Evolutionary conservation across 2,797 vertebrate species (phyloP).

Genomic region (Tamandua tetradactyla): DNA sequence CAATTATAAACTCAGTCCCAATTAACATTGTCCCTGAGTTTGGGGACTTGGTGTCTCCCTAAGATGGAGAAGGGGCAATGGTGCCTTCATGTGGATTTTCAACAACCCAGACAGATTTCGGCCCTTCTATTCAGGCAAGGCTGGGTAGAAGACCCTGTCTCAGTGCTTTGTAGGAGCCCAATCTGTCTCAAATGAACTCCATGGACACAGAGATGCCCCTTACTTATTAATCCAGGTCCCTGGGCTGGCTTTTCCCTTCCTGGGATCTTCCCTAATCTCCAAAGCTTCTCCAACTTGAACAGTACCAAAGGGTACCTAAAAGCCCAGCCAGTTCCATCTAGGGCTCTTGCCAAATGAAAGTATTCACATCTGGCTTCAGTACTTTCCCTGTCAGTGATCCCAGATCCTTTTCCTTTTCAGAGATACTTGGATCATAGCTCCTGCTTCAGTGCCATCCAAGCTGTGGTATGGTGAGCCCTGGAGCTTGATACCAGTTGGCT

Average conservation of each 20-base stretch:
- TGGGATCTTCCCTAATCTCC: background rate
- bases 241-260: background rate
- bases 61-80: background rate
- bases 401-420: background rate
- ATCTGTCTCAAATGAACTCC: conserved; percentile 28
- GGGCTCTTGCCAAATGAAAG: conserved; percentile 45
- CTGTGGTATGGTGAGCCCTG: no score
- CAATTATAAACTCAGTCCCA: conserved; percentile 51
- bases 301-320: background rate
- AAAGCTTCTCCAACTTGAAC: conserved; percentile 18
- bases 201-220: no score
- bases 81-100: conserved; percentile 53
- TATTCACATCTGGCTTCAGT: conserved; percentile 42
- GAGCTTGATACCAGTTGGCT: no score
- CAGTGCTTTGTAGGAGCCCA: background rate
- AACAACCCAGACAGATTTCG: background rate
- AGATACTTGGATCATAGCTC: no score
- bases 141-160: conserved; percentile 30
- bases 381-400: conserved; percentile 35
- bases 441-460: no score
- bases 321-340: background rate
- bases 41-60: conserved; percentile 57
- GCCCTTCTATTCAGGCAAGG: conserved; percentile 3
- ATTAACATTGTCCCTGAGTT: conserved; percentile 48
- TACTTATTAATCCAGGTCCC: conserved; percentile 29